phyloP scores from a whole-genome alignment of 2,888 invertebrate genomes.

The Candidula unifasciata region DNA sequence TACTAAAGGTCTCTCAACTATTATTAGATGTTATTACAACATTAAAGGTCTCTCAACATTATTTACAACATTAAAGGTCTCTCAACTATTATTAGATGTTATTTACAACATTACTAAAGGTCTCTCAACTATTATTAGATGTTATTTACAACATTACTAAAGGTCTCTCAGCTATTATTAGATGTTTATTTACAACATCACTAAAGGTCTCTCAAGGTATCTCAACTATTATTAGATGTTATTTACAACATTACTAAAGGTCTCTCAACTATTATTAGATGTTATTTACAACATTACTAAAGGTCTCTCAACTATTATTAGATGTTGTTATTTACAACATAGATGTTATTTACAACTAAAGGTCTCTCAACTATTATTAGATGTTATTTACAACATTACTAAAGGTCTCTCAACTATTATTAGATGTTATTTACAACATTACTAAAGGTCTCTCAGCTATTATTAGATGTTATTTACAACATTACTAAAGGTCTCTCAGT shows the following conservation, averaged over 20 bases:
- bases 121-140: too few relatives aligned
- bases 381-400: neutral
- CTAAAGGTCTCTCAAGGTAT: neutral
- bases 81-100: too few relatives aligned
- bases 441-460: neutral
- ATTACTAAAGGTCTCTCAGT: neutral
- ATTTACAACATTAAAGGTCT: too few relatives aligned
- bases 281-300: neutral
- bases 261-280: neutral
- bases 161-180: too few relatives aligned
- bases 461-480: neutral
- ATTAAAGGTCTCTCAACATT: too few relatives aligned
- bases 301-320: neutral
- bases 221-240: neutral
- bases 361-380: neutral
- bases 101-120: too few relatives aligned
- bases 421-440: neutral
- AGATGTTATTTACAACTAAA: too few relatives aligned
- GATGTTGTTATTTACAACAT: neutral
- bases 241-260: neutral
- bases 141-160: too few relatives aligned
- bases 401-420: neutral
- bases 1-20: neutral
- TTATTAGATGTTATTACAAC: too few relatives aligned
- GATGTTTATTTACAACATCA: neutral